These are phyloP conservation scores for Leptodactylus fallax DNA, from an alignment of 2,797 vertebrate species.

Conservation along the genomic window DNA sequence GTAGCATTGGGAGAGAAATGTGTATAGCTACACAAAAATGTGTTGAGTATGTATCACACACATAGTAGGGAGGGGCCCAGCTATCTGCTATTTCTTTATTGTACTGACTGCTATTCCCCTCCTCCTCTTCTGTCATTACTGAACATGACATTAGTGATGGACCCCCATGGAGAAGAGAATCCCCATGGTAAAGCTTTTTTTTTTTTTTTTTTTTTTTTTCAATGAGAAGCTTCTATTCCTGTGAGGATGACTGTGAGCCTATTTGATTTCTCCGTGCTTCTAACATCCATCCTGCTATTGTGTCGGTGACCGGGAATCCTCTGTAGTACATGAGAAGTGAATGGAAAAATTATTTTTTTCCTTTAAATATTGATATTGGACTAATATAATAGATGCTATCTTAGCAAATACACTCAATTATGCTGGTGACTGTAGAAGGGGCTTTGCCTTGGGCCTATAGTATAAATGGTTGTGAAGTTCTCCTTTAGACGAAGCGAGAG, in stretches of 20 bases:
- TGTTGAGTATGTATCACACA: background rate
- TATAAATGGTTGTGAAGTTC: no score
- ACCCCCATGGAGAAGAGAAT: slow-evolving; percentile 15
- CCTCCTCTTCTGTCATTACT: slow-evolving; percentile 22
- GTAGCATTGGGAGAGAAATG: background rate
- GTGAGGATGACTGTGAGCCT: background rate
- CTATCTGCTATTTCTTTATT: slow-evolving; percentile 38
- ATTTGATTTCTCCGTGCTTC: background rate
- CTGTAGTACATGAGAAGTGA: background rate
- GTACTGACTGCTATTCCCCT: slow-evolving; percentile 25
- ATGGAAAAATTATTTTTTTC: background rate
- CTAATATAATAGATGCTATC: no score
- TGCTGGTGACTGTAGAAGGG: background rate
- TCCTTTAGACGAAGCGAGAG: no score
- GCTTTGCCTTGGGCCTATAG: background rate
- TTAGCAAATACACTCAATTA: background rate
- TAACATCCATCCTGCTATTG: background rate
- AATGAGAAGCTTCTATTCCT: background rate
- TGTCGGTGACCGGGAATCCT: background rate
- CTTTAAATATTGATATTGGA: background rate
- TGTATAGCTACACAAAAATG: background rate
- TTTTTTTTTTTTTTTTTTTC: slow-evolving; percentile 18
- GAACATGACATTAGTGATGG: slow-evolving; percentile 10
- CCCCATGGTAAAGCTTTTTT: background rate
- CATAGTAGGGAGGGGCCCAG: slow-evolving; percentile 51